Evolutionary conservation across 2,888 invertebrate species (phyloP).

Genomic region (Anoplius nigerrimus): DNA sequence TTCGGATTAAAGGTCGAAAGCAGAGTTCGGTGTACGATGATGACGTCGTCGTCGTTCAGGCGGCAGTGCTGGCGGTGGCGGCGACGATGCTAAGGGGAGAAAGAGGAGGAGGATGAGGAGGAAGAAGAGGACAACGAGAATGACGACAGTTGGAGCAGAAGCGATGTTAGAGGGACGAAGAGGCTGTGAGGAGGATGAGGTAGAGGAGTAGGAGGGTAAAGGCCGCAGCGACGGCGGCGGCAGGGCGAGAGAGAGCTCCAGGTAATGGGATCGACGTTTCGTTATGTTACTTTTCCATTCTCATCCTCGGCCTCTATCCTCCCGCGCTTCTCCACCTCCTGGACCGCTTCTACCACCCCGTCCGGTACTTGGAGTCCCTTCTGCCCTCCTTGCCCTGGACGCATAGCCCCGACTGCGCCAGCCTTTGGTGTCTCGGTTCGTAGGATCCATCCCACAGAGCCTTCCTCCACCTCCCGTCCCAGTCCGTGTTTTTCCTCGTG

Average conservation of each 20-base stretch:
- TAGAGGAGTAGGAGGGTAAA: neutral
- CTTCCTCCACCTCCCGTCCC: constrained; percentile 44
- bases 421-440: constrained; percentile 61
- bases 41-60: too few species aligned
- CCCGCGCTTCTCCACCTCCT: constrained; percentile 31
- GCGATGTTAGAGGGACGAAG: constrained; percentile 9
- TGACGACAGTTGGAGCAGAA: neutral
- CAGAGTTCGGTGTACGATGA: constrained; percentile 50
- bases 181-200: neutral
- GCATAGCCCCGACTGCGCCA: constrained; percentile 48
- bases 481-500: constrained; percentile 73
- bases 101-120: constrained; percentile 17
- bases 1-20: constrained; percentile 70
- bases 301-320: constrained; percentile 64
- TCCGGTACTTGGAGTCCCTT: constrained; percentile 31
- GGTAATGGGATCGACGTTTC: constrained; percentile 75
- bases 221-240: constrained; percentile 31
- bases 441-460: constrained; percentile 60
- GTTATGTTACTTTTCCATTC: constrained; percentile 74
- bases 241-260: constrained; percentile 58
- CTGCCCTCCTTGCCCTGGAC: constrained; percentile 45
- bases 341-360: constrained; percentile 25
- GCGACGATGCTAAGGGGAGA: constrained; percentile 9
- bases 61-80: too few species aligned
- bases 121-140: constrained; percentile 30